Conservation (phyloP, 2,113 vertebrate species). For the Neotragus pygmaeus region DNA sequence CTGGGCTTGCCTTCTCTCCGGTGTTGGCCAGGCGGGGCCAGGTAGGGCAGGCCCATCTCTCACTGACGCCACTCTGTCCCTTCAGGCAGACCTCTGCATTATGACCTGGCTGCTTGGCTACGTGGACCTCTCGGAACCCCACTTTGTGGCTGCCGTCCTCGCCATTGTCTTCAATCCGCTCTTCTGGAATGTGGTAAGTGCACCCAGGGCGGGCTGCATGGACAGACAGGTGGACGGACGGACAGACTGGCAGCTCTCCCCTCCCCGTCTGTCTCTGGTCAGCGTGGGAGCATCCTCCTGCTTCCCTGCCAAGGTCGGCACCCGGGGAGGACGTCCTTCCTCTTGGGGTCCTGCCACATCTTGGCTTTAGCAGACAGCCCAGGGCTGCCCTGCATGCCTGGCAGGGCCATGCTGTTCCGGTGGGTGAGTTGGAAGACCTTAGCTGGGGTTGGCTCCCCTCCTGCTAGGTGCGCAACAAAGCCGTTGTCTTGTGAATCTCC, state of each 20-base stretch:
- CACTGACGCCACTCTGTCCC: constrained; percentile 12
- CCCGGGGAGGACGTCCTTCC: neutral
- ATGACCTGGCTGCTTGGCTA: constrained; percentile 78
- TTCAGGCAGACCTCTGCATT: constrained; percentile 69
- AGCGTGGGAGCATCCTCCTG: neutral
- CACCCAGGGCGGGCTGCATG: fast-evolving
- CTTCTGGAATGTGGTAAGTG: constrained; percentile 87
- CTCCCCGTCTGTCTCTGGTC: too few species aligned
- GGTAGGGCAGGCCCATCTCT: neutral
- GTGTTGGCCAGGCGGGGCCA: neutral
- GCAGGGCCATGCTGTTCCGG: fast-evolving
- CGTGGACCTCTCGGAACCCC: constrained; percentile 70
- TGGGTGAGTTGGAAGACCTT: neutral
- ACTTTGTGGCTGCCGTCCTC: constrained; percentile 73
- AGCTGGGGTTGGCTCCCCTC: neutral
- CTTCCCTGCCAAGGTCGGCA: neutral
- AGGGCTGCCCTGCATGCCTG: fast-evolving
- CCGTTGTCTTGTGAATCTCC: neutral
- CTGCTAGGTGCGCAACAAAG: too few species aligned
- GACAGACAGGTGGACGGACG: neutral
- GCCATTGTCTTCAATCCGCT: constrained; percentile 80
- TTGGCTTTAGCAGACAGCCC: neutral
- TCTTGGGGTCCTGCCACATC: neutral
- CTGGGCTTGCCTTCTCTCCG: neutral
- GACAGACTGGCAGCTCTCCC: neutral